A percentile compares a stretch with the other conserved stretches of the same genome.
Evolutionary conservation across 2,797 vertebrate species (phyloP).

Genomic region (Chrosomus eos): DNA sequence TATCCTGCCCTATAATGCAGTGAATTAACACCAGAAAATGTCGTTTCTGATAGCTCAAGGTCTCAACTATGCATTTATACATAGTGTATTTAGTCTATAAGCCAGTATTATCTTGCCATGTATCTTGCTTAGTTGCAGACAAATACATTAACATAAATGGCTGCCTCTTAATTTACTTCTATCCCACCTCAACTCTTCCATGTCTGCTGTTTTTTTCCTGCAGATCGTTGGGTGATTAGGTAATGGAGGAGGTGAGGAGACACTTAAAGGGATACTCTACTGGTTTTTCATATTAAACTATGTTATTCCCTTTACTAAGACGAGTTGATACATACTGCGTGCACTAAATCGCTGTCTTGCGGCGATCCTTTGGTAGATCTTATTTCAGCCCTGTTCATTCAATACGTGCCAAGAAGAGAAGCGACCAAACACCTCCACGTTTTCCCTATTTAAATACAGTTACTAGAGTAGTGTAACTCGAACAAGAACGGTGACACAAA

Average conservation of each 20-base stretch:
- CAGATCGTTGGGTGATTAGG: conserved; percentile 43
- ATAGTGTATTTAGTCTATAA: background rate
- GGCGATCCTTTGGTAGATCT: no score
- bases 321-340: no score
- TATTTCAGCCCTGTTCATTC: no score
- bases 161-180: background rate
- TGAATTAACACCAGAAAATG: background rate
- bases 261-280: no score
- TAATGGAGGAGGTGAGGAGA: conserved; percentile 38
- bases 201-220: conserved; percentile 21
- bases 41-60: background rate
- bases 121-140: background rate
- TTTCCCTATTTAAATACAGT: no score
- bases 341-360: no score
- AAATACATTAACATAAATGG: background rate
- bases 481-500: no score
- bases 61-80: background rate
- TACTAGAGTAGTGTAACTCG: no score
- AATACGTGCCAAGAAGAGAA: no score
- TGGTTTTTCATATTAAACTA: no score
- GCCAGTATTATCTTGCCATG: background rate
- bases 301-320: no score
- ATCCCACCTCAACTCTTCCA: background rate
- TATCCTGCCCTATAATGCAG: background rate
- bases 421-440: no score